Base-by-base conservation (phyloP, 2,888 invertebrate genomes). In the Agrotis exclamationis region DNA sequence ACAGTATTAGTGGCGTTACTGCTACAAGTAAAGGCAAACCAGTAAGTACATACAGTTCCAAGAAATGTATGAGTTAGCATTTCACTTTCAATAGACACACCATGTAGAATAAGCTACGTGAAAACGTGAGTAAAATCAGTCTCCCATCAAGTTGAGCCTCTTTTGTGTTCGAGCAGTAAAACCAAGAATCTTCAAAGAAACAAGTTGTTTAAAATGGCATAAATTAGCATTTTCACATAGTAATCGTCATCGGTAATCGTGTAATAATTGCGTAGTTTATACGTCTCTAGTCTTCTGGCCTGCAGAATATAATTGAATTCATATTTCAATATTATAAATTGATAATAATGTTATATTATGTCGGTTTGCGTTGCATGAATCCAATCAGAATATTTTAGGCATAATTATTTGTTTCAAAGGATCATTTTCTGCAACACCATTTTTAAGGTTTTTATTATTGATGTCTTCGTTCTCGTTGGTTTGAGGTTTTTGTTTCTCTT, bases 31-130 rank as follows among this genome's bases (percentile, higher is more conserved):
- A 56, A 54, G 51, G 9, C 33, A 16, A 56, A 51, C 39, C 24
- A 71, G 73, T 57, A 16, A 3, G 20, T 50, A 58, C 24, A 50
- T 33, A 20, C 14, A 39, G 20, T 59, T 59, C 53, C 54, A 53
- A 79, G 63, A 73, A 78, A 63, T 54, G 22, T 45, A 56, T 47
- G 47, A 24, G 56, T 71, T 50, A 56, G 20, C 71, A 84, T 83
- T 88, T 88, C 86, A 88, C 85, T 88, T 88, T 88, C 86, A 75
- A 83, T 81, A 76, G 50, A 66, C 44, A 28, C n/a, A 63, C 62
- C 72, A 68, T 74, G 71, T 60, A 70, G 22, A 63, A 80, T 65
- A 63, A 76, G 67, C 53, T 66, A 75, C 79, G 81, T 80, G 85
- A 86, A 85, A 85, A 82, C 85, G 86, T 86, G 85, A 83, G 85